Percentiles rank a stretch among this genome's conserved stretches.
These are phyloP conservation scores for Diploscapter pachys DNA, from an alignment of 1,140 invertebrate species.

Conservation along the genomic window DNA sequence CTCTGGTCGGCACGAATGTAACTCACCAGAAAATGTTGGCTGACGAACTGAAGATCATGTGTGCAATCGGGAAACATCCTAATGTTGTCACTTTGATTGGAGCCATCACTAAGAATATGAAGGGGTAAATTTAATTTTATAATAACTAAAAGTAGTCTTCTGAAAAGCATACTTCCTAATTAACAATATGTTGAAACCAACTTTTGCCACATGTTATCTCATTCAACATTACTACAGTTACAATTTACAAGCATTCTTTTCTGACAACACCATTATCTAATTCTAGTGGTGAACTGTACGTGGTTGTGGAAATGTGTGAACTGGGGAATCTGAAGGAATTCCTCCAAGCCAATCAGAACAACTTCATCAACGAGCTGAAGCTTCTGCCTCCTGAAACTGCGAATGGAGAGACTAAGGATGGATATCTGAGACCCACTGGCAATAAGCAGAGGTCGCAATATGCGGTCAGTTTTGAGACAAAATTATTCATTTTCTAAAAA, in stretches of 20 bases:
- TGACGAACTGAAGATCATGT: constrained; percentile 31
- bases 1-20: constrained; percentile 12
- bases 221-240: not conserved
- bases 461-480: constrained; percentile 1
- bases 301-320: constrained; percentile 25
- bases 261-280: not conserved
- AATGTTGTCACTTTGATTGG: constrained; percentile 31
- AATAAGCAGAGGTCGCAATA: constrained; percentile 2
- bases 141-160: not conserved
- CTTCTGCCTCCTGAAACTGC: not conserved
- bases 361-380: constrained; percentile 20
- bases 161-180: not conserved
- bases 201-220: not conserved
- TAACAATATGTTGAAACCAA: not conserved
- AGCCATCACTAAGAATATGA: constrained; percentile 27
- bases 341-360: not conserved
- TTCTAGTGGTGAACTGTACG: constrained; percentile 26
- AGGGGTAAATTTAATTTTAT: constrained; percentile 11
- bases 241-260: not conserved
- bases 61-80: constrained; percentile 27
- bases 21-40: constrained; percentile 22
- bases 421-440: constrained; percentile 11
- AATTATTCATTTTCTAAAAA: too few species aligned
- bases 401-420: constrained; percentile 11
- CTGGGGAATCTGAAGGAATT: constrained; percentile 19